Evolutionary conservation across 2,888 invertebrate genomes (phyloP), one percentile per base, ranked within the genome.

Genomic region (Lasioglossum pauxillum): DNA sequence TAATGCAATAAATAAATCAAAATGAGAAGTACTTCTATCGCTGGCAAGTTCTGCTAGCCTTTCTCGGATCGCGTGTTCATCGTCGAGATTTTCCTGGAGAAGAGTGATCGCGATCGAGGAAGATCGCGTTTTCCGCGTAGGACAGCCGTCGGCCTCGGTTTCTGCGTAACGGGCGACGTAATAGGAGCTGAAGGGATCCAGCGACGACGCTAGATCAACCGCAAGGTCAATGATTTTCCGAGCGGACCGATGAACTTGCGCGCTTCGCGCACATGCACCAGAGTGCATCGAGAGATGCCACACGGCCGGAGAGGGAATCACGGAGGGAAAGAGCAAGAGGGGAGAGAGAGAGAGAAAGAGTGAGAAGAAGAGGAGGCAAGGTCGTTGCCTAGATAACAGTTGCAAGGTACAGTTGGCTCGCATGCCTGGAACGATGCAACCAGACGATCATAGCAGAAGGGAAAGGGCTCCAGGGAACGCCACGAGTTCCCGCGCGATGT

Each of bases 371-470:
- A 90, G 85, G 88, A 92, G 90, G 91, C 93, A 94, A 94, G 93
- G 93, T 92, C 93, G 93, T 93, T 93, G 92, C 91, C 92, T 93
- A 93, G 94, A 94, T 93, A 94, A 94, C 93, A 94, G 94, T 93
- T 92, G 93, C 90, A 89, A 93, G 93, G 90, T 93, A 93, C 93
- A 93, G 94, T 93, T 93, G 92, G 84, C 84, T 91, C 88, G 92
- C 87, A 92, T 93, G 92, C 92, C 90, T 88, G 73, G 41, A 78
- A 87, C 82, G 46, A 71, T 80, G 64, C 44, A 79, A 81, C 49
- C 53, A 69, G 57, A 53, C 46, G 83, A 86, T 78, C 77, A 74
- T 69, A 78, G 79, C 49, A 71, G 74, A 64, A 76, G 78, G 80
- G 84, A 86, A 86, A 85, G 82, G 80, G 84, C 71, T 76, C 8